Evolutionary conservation across 1,140 invertebrate genomes (phyloP).

Genomic region (Apis cerana): DNA sequence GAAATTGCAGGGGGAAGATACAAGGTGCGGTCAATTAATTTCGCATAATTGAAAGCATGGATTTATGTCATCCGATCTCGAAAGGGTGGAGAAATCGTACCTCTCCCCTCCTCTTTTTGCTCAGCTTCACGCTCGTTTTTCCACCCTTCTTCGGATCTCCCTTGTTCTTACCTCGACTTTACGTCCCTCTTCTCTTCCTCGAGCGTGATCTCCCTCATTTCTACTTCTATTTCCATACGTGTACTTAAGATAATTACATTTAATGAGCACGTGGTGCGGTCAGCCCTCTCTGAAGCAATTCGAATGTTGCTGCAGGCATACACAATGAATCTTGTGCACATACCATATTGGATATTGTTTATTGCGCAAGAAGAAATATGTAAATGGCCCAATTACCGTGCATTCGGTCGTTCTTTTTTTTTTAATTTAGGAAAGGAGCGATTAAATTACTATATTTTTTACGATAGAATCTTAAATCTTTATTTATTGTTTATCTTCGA

Average conservation of each 20-base stretch:
- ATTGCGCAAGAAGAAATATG: too few relatives aligned
- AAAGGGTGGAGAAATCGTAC: neutral
- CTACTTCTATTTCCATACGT: slow-evolving; percentile 60
- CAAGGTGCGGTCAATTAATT: slow-evolving; percentile 53
- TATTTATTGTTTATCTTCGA: too few relatives aligned
- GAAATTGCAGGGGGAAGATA: slow-evolving; percentile 31
- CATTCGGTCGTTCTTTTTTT: too few relatives aligned
- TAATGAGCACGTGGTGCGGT: slow-evolving; percentile 52
- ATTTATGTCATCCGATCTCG: slow-evolving; percentile 43
- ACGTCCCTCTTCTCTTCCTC: neutral
- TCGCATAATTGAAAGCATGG: slow-evolving; percentile 50
- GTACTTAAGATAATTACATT: slow-evolving; percentile 61
- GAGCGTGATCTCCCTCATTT: neutral
- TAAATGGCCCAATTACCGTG: too few relatives aligned
- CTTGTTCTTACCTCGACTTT: neutral
- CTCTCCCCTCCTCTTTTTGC: neutral
- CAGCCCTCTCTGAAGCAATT: slow-evolving; percentile 29
- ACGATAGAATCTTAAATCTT: too few relatives aligned
- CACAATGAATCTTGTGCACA: slow-evolving; percentile 26
- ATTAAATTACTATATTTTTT: too few relatives aligned
- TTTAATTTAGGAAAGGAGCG: too few relatives aligned
- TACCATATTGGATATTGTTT: too few relatives aligned
- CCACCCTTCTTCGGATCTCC: neutral
- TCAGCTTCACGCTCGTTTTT: neutral
- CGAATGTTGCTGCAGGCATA: slow-evolving; percentile 42